phyloP scores from a whole-genome alignment of 2,797 vertebrate genomes.

The Danio jaintianensis region DNA sequence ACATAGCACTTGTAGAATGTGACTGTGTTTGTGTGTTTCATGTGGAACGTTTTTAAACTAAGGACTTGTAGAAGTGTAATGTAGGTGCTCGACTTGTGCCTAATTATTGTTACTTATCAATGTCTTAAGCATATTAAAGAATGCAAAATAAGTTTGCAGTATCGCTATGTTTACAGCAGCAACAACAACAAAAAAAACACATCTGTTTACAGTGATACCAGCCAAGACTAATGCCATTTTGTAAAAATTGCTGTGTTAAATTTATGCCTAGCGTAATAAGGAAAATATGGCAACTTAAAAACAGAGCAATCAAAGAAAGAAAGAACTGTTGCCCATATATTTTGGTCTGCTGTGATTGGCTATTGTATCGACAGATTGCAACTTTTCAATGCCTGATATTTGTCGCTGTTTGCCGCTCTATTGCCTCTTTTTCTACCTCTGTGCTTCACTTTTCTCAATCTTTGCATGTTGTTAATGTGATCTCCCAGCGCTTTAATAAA shows the following conservation, averaged over 20 bases:
- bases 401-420: conserved; percentile 53
- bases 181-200: conserved; percentile 53
- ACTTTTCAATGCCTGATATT: conserved; percentile 64
- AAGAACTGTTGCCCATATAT: conserved; percentile 74
- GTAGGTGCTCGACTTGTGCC: conserved; percentile 77
- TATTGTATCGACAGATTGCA: conserved; percentile 67
- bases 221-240: conserved; percentile 72
- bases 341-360: conserved; percentile 68
- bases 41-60: conserved; percentile 70
- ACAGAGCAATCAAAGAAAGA: conserved; percentile 64
- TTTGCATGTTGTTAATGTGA: conserved; percentile 74
- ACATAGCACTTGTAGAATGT: conserved; percentile 34
- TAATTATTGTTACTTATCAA: conserved; percentile 71
- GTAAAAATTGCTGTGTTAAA: conserved; percentile 56
- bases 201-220: conserved; percentile 78
- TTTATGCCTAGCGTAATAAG: conserved; percentile 51
- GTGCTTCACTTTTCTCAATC: conserved; percentile 50
- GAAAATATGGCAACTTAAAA: conserved; percentile 1
- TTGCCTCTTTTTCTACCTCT: conserved; percentile 53
- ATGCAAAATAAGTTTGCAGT: conserved; percentile 70
- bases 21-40: conserved; percentile 53
- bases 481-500: conserved; percentile 71
- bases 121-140: conserved; percentile 67
- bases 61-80: conserved; percentile 67
- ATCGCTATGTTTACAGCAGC: conserved; percentile 73